Evolutionary conservation across 2,888 invertebrate species (phyloP).

Genomic region (Oithona nana): DNA sequence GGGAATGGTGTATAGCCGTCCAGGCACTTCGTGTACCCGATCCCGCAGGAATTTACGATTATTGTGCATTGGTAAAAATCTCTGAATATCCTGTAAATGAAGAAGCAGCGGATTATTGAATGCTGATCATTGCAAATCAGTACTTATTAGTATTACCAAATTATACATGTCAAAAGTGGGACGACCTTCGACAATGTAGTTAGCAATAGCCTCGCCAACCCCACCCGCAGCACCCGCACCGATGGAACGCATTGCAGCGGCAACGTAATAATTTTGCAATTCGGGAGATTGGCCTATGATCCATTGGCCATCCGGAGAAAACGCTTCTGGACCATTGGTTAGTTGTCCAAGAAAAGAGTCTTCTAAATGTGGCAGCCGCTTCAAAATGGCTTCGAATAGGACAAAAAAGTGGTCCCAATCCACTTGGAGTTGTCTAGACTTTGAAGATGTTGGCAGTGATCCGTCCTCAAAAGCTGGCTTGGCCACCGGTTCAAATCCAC

Average conservation of each 20-base stretch:
- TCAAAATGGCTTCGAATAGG: constrained; percentile 60
- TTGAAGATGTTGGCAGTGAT: constrained; percentile 25
- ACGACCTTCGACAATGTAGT: constrained; percentile 62
- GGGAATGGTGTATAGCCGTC: constrained; percentile 54
- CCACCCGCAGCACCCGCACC: constrained; percentile 91
- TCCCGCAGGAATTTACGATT: constrained; percentile 79
- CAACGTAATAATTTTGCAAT: constrained; percentile 72
- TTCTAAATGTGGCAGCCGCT: constrained; percentile 57
- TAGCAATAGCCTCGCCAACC: constrained; percentile 71
- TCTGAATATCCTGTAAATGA: constrained; percentile 26
- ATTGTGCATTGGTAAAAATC: constrained; percentile 62
- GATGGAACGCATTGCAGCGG: constrained; percentile 87
- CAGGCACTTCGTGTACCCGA: constrained; percentile 76
- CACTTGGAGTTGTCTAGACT: constrained; percentile 38
- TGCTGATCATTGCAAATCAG: too few relatives aligned
- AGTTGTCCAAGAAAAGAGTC: constrained; percentile 55
- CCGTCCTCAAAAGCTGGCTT: constrained; percentile 71
- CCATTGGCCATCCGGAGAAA: constrained; percentile 91
- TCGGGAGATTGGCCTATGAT: constrained; percentile 85
- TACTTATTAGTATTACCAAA: too few relatives aligned
- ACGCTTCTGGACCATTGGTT: constrained; percentile 76
- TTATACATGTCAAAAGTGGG: constrained; percentile 54
- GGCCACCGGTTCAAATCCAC: constrained; percentile 75
- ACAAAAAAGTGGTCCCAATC: constrained; percentile 96
- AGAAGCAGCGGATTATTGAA: too few relatives aligned